Conservation (phyloP, 1,140 invertebrate genomes). For the Geopemphigus sp. region DNA sequence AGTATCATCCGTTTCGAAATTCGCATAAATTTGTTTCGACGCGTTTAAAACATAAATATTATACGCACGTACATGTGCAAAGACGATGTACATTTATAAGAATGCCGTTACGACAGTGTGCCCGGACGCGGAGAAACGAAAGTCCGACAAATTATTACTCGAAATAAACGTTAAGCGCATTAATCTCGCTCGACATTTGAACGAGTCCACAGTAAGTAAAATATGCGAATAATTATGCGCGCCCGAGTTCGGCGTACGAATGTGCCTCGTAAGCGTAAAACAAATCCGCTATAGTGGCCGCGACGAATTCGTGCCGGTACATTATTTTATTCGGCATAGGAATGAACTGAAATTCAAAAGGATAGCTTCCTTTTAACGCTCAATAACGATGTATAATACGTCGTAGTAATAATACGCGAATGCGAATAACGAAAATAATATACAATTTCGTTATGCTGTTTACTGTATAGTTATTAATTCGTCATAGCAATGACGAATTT, state of each 20-base stretch:
- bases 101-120: not conserved
- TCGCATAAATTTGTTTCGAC: not conserved
- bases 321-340: no score
- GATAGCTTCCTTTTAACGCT: no score
- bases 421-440: no score
- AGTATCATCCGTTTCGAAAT: not conserved
- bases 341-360: no score
- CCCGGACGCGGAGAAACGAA: not conserved
- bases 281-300: not conserved
- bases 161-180: conserved; percentile 6
- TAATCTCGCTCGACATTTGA: not conserved
- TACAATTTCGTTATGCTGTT: no score
- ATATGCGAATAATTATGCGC: conserved; percentile 4
- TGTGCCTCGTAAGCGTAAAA: not conserved
- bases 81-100: not conserved
- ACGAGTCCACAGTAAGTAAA: not conserved
- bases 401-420: no score
- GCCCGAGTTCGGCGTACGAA: not conserved
- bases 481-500: no score
- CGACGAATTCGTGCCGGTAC: not conserved
- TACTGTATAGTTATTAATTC: no score
- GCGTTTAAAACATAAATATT: not conserved
- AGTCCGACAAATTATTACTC: no score
- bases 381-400: no score
- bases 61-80: not conserved